Evolutionary conservation across 53 echinoderm and acorn worm genomes (phyloP).

Genomic region (Holothuria leucospilota): DNA sequence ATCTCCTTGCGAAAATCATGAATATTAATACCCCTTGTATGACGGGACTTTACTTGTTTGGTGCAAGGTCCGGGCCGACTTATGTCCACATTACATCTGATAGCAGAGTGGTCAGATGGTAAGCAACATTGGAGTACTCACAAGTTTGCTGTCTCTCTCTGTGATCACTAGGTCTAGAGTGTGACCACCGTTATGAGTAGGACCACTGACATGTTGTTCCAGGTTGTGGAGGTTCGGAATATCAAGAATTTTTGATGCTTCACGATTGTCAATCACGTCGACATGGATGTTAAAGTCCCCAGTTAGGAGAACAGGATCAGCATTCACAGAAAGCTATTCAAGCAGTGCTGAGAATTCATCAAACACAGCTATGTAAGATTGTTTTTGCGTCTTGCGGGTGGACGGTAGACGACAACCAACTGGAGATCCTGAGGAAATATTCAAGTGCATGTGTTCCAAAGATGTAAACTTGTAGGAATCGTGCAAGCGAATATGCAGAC

Average conservation of each 20-base stretch:
- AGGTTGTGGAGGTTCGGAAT: background rate
- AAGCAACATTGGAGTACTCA: background rate
- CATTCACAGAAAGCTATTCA: background rate
- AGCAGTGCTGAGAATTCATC: background rate
- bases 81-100: conserved; percentile 20
- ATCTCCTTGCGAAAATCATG: too few relatives aligned
- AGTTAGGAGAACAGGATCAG: background rate
- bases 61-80: background rate
- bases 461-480: background rate
- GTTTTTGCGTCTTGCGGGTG: too few relatives aligned
- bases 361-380: too few relatives aligned
- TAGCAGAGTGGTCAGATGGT: conserved; percentile 41
- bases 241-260: background rate
- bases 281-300: conserved; percentile 20
- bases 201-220: background rate
- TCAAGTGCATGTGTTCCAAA: conserved; percentile 20
- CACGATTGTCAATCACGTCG: background rate
- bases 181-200: conserved; percentile 31
- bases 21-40: too few relatives aligned
- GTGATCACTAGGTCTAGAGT: conserved; percentile 45
- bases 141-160: conserved; percentile 25
- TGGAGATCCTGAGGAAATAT: conserved; percentile 3
- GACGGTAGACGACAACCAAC: conserved; percentile 1
- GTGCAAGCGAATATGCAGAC: background rate
- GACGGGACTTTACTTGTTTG: too few relatives aligned